Evolutionary conservation across 2,888 invertebrate species (phyloP), one percentile per base, ranked within the genome.

Genomic region (Sipunculus nudus): DNA sequence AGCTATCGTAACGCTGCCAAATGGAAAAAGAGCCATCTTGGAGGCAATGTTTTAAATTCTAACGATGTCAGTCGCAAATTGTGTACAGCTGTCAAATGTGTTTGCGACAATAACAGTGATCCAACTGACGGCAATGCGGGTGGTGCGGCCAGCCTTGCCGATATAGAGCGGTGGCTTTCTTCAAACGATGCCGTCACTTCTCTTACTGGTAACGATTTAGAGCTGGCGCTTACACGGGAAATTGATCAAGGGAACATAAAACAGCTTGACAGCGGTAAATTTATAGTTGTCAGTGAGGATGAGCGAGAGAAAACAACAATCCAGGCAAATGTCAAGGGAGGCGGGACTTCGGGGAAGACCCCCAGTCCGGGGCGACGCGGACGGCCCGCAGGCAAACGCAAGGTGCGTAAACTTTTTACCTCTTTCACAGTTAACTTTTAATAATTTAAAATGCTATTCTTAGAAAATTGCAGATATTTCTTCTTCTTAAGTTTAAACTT

Each of bases 1-100:
- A 92, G 92, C 85, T 93, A 93, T 81, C 87, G 93, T 75, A 92
- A 92, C 86, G 91, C 92, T 48, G 89, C 90, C 52, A 92, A 81
- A 72, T 82, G 80, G 75, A 77, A 79, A 89, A 86, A 90, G 88
- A 88, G 88, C 84, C 76, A 83, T 67, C 32, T 69, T 55, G 90
- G 25, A 89, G 89, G 74, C 35, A 74, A 75, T 35, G 74, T 75
- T n/a, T 65, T 74, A 19, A 43, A 77, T 62, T 75, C 77, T 13
- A 68, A 53, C 31, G 54, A 69, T 8, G 60, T 72, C 13, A 74
- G 74, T 53, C 60, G 61, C 21, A 71, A 72, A 55, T 63, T 79
- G 16, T 53, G 61, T 10, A 67, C 69, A n/a, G 76, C 76, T 19
- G 49, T 68, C 21, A 25, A 39, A 6, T 38, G 48, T 16, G 41